Conservation (phyloP, 2,888 invertebrate genomes). For the Rhynchonema sp. region DNA sequence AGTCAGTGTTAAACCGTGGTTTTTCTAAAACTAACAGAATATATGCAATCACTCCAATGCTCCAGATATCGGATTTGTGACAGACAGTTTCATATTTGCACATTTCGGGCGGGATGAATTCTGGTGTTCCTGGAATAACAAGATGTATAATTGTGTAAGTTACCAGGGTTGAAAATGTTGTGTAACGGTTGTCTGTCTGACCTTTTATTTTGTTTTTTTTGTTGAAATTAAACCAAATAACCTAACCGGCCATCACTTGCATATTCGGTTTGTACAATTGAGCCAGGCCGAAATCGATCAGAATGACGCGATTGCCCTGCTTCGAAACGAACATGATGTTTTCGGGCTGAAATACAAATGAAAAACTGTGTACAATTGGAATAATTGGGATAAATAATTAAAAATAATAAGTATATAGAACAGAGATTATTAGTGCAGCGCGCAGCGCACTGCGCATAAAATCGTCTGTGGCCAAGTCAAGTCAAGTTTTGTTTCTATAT, state of each 20-base stretch:
- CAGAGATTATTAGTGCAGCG: too few species aligned
- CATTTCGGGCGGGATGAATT: slow-evolving; percentile 35
- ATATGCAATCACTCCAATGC: slow-evolving; percentile 33
- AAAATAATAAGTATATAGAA: too few species aligned
- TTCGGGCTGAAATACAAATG: slow-evolving; percentile 29
- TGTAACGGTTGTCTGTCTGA: background rate
- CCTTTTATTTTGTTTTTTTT: background rate
- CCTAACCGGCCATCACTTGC: slow-evolving; percentile 8
- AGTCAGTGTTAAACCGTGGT: too few species aligned
- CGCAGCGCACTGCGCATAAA: too few species aligned
- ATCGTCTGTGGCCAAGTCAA: too few species aligned
- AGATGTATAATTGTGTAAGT: too few species aligned
- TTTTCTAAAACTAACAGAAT: slow-evolving; percentile 24
- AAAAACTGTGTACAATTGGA: too few species aligned
- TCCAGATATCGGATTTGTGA: slow-evolving; percentile 34
- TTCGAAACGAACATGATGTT: slow-evolving; percentile 32
- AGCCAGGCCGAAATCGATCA: slow-evolving; percentile 34
- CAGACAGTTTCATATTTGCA: slow-evolving; percentile 32
- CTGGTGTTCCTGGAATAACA: slow-evolving; percentile 34
- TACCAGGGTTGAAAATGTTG: too few species aligned
- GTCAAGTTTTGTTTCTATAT: too few species aligned
- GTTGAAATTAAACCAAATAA: background rate
- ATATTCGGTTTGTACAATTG: slow-evolving; percentile 31
- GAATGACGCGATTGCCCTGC: slow-evolving; percentile 30
- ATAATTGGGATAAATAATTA: too few species aligned